Percentiles rank a stretch among this genome's conserved stretches.
Evolutionary conservation across 2,797 vertebrate species (phyloP).

Genomic region (Gastrophryne carolinensis): DNA sequence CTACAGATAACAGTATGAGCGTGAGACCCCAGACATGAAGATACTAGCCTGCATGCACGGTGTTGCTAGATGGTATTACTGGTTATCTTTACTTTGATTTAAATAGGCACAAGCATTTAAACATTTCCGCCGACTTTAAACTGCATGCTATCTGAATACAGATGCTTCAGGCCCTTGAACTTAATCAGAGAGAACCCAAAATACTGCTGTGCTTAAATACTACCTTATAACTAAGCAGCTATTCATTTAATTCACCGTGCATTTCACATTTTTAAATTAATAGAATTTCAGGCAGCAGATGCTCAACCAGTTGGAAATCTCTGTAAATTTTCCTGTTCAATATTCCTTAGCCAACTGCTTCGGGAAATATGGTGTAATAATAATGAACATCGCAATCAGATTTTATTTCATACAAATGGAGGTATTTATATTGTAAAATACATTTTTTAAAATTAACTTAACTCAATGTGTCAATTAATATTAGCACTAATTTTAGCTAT

Average conservation of each 20-base stretch:
- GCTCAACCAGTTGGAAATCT: constrained; percentile 27
- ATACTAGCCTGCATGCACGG: too few relatives aligned
- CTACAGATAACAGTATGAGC: too few relatives aligned
- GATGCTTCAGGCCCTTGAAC: constrained; percentile 1
- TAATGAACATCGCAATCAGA: background rate
- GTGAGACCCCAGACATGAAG: too few relatives aligned
- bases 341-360: constrained; percentile 4
- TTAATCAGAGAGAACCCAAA: background rate
- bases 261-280: constrained; percentile 24
- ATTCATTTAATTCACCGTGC: constrained; percentile 46
- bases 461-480: too few relatives aligned
- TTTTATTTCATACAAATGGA: background rate
- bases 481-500: too few relatives aligned
- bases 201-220: background rate
- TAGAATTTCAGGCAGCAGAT: constrained; percentile 28
- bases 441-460: too few relatives aligned
- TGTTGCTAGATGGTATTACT: too few relatives aligned
- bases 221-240: constrained; percentile 25
- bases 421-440: background rate
- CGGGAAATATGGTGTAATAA: constrained; percentile 13
- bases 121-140: too few relatives aligned
- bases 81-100: too few relatives aligned
- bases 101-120: too few relatives aligned
- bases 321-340: constrained; percentile 7
- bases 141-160: too few relatives aligned